Evolutionary conservation across 2,797 vertebrate genomes (phyloP).

Genomic region (Tamandua tetradactyla): DNA sequence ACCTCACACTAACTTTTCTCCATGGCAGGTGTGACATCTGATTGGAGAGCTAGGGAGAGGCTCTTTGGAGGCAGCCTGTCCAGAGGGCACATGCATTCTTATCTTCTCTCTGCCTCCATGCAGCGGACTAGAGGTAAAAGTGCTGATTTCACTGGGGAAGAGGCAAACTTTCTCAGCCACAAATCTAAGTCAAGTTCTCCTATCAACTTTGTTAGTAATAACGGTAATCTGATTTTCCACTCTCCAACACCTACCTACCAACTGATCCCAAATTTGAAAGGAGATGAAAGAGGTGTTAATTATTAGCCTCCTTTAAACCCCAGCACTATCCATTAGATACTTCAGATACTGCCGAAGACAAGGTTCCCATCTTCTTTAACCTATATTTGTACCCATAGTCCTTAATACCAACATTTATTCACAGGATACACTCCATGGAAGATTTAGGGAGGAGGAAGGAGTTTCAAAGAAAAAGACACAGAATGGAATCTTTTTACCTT

Average conservation of each 20-base stretch:
- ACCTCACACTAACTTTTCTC: background rate
- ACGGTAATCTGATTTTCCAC: background rate
- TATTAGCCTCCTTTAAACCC: background rate
- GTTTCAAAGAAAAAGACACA: background rate
- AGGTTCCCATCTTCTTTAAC: background rate
- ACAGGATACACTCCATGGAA: background rate
- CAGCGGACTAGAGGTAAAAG: background rate
- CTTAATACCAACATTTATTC: background rate
- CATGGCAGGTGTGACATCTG: background rate
- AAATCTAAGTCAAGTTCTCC: background rate
- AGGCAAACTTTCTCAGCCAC: background rate
- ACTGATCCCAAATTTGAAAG: background rate
- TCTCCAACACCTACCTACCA: background rate
- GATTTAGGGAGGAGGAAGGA: too few relatives aligned
- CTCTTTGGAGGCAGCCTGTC: background rate
- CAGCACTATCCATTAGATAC: background rate
- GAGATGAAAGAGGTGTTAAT: background rate
- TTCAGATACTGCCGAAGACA: background rate
- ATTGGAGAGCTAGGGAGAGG: background rate
- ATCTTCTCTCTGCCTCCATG: background rate
- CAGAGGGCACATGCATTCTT: background rate
- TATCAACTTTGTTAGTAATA: background rate
- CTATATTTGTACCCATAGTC: background rate
- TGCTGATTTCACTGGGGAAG: background rate
- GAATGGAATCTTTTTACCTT: background rate